Evolutionary conservation across 1,140 invertebrate genomes (phyloP).

Genomic region (Manduca sexta): DNA sequence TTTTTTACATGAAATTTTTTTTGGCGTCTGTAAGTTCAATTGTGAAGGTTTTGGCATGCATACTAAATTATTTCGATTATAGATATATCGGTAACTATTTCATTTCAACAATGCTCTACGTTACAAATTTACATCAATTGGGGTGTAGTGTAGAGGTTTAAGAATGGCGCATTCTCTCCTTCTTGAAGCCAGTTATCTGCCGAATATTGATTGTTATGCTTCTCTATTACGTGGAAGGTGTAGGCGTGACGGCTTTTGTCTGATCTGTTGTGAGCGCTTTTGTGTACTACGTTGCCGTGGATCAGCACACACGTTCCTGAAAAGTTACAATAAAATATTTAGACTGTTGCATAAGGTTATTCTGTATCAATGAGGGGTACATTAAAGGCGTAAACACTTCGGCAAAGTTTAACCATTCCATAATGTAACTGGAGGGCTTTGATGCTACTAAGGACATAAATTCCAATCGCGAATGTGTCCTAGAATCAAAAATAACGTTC

Average conservation of each 20-base stretch:
- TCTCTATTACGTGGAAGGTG: slow-evolving; percentile 95
- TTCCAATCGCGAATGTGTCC: too few species aligned
- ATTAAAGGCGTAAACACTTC: too few species aligned
- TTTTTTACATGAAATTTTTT: too few species aligned
- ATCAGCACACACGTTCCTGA: slow-evolving; percentile 91
- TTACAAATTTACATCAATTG: slow-evolving; percentile 35
- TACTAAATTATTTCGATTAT: background rate
- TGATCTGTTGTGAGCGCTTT: slow-evolving; percentile 90
- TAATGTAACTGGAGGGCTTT: too few species aligned
- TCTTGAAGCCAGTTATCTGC: slow-evolving; percentile 90
- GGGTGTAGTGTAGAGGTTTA: slow-evolving; percentile 50
- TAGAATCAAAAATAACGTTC: too few species aligned
- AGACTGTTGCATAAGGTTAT: background rate
- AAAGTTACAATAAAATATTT: slow-evolving; percentile 13
- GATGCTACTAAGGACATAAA: too few species aligned
- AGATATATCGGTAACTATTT: background rate
- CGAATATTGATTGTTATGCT: slow-evolving; percentile 82
- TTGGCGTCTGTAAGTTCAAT: too few species aligned
- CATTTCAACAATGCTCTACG: background rate
- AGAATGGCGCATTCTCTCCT: slow-evolving; percentile 55
- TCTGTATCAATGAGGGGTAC: too few species aligned
- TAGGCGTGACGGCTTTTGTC: slow-evolving; percentile 91
- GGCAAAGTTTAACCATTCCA: too few species aligned
- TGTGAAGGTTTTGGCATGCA: too few species aligned
- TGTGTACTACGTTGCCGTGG: slow-evolving; percentile 95